Percentiles rank a stretch among this genome's conserved stretches.
Evolutionary conservation across 2,888 invertebrate species (phyloP).

Genomic region (Agriotes lineatus): DNA sequence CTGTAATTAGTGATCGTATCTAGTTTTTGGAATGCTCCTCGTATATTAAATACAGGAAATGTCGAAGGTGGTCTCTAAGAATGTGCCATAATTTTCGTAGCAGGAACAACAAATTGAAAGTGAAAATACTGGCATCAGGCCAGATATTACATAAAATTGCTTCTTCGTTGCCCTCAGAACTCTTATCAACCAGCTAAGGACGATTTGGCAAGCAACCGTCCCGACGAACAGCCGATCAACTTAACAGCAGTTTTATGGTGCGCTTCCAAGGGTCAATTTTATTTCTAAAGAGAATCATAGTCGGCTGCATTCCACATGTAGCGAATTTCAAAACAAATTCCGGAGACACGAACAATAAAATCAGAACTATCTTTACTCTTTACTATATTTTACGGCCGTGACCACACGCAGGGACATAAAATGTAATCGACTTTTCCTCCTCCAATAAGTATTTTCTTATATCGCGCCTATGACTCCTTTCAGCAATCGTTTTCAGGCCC

Average conservation of each 20-base stretch:
- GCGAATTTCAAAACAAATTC: conserved; percentile 4
- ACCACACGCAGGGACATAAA: conserved; percentile 21
- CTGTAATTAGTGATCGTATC: too few species aligned
- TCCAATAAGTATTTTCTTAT: conserved; percentile 20
- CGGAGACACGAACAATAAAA: conserved; percentile 9
- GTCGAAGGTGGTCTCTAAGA: too few species aligned
- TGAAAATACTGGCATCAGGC: too few species aligned
- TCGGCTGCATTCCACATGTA: not conserved
- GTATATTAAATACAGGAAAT: too few species aligned
- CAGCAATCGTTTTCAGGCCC: conserved; percentile 7
- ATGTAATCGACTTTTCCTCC: conserved; percentile 27
- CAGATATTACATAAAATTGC: too few species aligned
- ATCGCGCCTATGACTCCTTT: conserved; percentile 14
- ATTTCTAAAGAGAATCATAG: not conserved
- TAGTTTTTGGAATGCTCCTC: too few species aligned
- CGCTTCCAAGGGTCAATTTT: not conserved
- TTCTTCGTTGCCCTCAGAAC: too few species aligned
- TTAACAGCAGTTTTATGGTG: conserved; percentile 1
- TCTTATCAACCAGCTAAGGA: not conserved
- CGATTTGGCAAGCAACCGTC: not conserved
- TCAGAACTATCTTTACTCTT: conserved; percentile 12
- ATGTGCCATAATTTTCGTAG: too few species aligned
- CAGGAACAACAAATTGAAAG: too few species aligned
- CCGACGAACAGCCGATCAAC: not conserved
- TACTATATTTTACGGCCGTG: not conserved